These are phyloP conservation scores for Ophioninae sp. DNA, from an alignment of 2,888 invertebrate genomes.

Conservation along the genomic window DNA sequence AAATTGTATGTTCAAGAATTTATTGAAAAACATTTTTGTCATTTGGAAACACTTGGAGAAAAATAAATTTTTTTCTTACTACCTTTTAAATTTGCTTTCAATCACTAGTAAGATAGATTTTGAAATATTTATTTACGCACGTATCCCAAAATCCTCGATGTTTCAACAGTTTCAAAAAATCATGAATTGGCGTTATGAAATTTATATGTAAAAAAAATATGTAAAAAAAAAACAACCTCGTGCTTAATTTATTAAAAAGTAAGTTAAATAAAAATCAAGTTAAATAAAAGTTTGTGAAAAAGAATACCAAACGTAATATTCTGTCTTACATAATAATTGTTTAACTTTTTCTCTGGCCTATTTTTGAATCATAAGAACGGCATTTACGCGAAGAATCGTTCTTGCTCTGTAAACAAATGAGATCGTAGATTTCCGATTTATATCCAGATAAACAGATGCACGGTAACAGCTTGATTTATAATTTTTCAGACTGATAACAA, in stretches of 20 bases:
- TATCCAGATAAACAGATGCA: neutral
- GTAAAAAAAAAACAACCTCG: too few relatives aligned
- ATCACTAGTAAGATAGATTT: neutral
- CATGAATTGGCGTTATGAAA: neutral
- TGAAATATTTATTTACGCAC: neutral
- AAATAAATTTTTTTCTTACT: neutral
- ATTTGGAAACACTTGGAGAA: neutral
- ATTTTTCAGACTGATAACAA: neutral
- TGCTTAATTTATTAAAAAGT: too few relatives aligned
- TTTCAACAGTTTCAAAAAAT: neutral
- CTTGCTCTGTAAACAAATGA: neutral
- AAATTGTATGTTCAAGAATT: neutral
- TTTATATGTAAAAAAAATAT: too few relatives aligned
- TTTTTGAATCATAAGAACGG: neutral
- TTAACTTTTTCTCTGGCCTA: neutral
- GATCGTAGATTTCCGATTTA: neutral
- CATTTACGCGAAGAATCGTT: neutral
- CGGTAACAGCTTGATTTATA: neutral
- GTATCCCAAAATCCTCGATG: neutral
- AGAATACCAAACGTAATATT: neutral
- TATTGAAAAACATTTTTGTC: neutral
- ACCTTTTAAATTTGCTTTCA: neutral
- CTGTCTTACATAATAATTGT: neutral
- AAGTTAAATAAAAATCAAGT: neutral
- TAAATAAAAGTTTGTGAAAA: neutral